These are phyloP conservation scores for Puma concolor DNA, from an alignment of 2,113 vertebrate genomes.

Conservation along the genomic window DNA sequence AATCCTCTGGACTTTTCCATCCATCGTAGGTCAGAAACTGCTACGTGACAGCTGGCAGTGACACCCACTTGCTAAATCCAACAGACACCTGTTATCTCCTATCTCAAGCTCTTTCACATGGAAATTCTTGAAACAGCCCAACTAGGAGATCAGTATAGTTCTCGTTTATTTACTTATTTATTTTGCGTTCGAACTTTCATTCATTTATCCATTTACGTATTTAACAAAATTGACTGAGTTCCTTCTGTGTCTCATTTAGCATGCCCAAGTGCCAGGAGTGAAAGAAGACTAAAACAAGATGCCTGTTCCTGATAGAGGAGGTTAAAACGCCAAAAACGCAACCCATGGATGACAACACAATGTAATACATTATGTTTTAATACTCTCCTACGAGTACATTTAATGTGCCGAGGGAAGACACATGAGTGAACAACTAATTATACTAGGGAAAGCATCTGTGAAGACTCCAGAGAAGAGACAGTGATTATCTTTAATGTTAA, in stretches of 20 bases:
- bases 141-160: neutral
- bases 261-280: neutral
- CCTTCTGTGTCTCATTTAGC: constrained; percentile 19
- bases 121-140: neutral
- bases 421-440: constrained; percentile 62
- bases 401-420: constrained; percentile 54
- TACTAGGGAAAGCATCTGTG: constrained; percentile 8
- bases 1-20: neutral
- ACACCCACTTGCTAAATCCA: neutral
- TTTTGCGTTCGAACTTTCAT: neutral
- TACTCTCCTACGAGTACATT: constrained; percentile 1
- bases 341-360: neutral
- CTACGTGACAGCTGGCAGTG: neutral
- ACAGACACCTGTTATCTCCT: neutral
- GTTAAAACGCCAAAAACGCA: constrained; percentile 26
- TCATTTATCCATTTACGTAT: neutral
- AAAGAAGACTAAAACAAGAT: neutral
- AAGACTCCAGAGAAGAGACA: constrained; percentile 23
- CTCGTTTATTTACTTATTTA: neutral
- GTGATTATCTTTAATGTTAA: constrained; percentile 42
- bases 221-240: constrained; percentile 57
- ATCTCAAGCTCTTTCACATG: neutral
- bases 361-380: constrained; percentile 51
- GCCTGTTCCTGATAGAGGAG: neutral
- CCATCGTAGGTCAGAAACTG: neutral